Evolutionary conservation across 2,888 invertebrate genomes (phyloP), one percentile per base, ranked within the genome.

Genomic region (Punctoribates punctum): DNA sequence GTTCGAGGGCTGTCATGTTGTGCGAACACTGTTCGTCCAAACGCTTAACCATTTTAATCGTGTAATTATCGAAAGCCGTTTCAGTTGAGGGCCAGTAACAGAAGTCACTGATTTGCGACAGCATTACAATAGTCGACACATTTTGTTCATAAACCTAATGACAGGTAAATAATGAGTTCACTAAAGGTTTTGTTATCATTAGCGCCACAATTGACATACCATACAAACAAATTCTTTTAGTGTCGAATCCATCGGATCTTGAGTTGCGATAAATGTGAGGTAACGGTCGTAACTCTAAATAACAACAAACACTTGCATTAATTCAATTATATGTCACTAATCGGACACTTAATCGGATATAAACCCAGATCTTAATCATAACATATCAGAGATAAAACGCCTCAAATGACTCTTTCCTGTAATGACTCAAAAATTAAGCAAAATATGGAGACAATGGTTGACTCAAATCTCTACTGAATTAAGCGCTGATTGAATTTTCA

Each of bases 181-280:
- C 9, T 23, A 23, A 23, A 54, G 54, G 20, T 54, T 20, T 23
- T 20, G 23, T 54, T 54, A 54, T 20, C 23, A 23, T 54, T 54
- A 23, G 23, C 5, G 20, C 38, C 17, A 15, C 38, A 48, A 72
- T 48, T 25, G 5, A 38, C 91, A 90, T 67, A 95, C 90, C 95
- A 96, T 95, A 81, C 96, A 87, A 96, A 96, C 96, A 84, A 96
- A 96, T 85, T 96, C 96, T 81, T 90, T 89, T 78, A 93, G 90
- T 0, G 95, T 95, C 79, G 87, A 87, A 74, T 93, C 92, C 80
- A 94, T 84, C 0, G 96, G 95, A 85, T 96, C 95, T 86, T 96
- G 96, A 8, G 96, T 93, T 81, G 96, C 92, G 74, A 96, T 92
- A 84, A 93, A 87, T 0, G 92, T 91, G 84, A 93, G 93, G 0